A percentile compares a stretch with the other conserved stretches of the same genome.
Conservation (phyloP, 2,888 invertebrate genomes). For the Congeria kusceri region DNA sequence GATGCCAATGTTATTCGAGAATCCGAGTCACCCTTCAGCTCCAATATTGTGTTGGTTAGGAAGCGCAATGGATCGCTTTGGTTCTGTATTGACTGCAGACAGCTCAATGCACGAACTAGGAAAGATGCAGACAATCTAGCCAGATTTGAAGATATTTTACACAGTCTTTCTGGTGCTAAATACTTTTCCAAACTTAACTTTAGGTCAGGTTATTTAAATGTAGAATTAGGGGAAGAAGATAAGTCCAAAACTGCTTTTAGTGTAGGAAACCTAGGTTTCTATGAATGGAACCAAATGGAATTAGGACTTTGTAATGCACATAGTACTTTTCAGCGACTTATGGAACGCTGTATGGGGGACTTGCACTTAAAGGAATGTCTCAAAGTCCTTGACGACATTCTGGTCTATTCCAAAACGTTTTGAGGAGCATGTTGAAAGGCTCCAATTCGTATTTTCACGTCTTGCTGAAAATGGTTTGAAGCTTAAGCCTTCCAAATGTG, state of each 20-base stretch:
- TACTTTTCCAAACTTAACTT: conserved; percentile 35
- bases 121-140: conserved; percentile 34
- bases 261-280: conserved; percentile 29
- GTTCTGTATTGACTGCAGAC: conserved; percentile 40
- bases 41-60: conserved; percentile 34
- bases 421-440: conserved; percentile 20
- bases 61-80: conserved; percentile 35
- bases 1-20: conserved; percentile 29
- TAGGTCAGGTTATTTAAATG: conserved; percentile 34
- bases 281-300: conserved; percentile 36
- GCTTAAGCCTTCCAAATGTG: conserved; percentile 56
- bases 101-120: conserved; percentile 33
- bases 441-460: conserved; percentile 16
- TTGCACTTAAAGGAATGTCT: conserved; percentile 26
- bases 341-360: conserved; percentile 21
- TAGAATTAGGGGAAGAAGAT: conserved; percentile 13
- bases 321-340: conserved; percentile 17
- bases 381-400: conserved; percentile 24
- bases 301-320: conserved; percentile 36
- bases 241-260: conserved; percentile 27
- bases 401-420: conserved; percentile 13
- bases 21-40: conserved; percentile 22
- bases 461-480: conserved; percentile 21
- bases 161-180: conserved; percentile 24
- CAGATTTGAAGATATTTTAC: conserved; percentile 28